Evolutionary conservation across 2,888 invertebrate species (phyloP).

Genomic region (Ommatoiulus sabulosus): DNA sequence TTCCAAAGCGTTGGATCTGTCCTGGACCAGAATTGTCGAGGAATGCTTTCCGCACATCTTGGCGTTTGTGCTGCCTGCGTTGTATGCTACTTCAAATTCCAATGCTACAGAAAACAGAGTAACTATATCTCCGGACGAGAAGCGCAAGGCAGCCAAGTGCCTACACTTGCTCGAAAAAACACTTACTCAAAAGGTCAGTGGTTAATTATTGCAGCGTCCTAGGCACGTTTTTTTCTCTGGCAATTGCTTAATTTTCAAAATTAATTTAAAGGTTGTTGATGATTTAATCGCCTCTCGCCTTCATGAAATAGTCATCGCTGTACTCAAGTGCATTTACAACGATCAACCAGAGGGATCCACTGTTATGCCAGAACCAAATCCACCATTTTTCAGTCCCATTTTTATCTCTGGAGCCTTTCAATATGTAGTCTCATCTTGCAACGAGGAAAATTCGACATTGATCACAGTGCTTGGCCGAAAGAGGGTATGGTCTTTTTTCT

Average conservation of each 20-base stretch:
- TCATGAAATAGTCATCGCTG: neutral
- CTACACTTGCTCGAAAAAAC: neutral
- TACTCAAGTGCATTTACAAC: neutral
- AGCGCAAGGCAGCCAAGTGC: constrained; percentile 16
- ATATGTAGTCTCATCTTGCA: constrained; percentile 10
- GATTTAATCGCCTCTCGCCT: neutral
- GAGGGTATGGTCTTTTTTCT: neutral
- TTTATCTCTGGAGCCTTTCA: neutral
- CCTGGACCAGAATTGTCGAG: neutral
- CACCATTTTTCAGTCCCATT: neutral
- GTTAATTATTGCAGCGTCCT: neutral
- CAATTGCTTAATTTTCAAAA: neutral
- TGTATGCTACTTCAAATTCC: neutral
- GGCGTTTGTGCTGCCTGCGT: constrained; percentile 34
- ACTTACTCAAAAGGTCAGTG: neutral
- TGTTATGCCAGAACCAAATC: constrained; percentile 16
- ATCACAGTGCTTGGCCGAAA: neutral
- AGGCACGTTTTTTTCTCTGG: neutral
- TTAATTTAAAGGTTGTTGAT: constrained; percentile 16
- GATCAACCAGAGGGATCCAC: neutral
- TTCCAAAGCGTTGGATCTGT: neutral
- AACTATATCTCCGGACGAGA: neutral
- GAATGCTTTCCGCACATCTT: constrained; percentile 42
- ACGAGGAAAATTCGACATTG: constrained; percentile 23
- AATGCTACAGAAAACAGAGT: neutral